Percentiles rank a stretch among this genome's conserved stretches.
phyloP scores from a whole-genome alignment of 2,888 invertebrate species.

The Lycocerus yunnanus region DNA sequence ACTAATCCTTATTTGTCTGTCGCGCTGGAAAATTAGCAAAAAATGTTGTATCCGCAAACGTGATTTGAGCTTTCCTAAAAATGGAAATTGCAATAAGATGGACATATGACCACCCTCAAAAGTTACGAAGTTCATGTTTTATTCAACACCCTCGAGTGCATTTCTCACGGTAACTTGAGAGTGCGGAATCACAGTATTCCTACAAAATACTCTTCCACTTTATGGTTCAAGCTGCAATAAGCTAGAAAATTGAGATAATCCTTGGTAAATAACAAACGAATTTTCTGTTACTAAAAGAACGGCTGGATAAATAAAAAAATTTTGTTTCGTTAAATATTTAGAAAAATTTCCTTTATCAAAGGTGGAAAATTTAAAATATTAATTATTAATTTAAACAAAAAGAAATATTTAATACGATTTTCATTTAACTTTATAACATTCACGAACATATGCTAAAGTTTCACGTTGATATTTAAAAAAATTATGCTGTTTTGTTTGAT shows the following conservation, averaged over 20 bases:
- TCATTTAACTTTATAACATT: conserved; percentile 24
- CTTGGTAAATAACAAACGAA: conserved; percentile 10
- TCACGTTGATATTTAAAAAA: conserved; percentile 26
- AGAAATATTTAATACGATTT: conserved; percentile 18
- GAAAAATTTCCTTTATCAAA: not conserved
- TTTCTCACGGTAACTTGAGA: conserved; percentile 37
- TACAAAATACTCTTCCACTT: conserved; percentile 23
- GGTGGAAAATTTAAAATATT: not conserved
- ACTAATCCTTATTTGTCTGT: not conserved
- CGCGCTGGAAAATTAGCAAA: not conserved
- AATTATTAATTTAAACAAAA: conserved; percentile 9
- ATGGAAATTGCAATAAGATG: conserved; percentile 24
- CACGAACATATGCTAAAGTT: conserved; percentile 24
- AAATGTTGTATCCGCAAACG: not conserved
- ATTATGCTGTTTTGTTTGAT: conserved; percentile 31
- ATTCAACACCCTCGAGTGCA: conserved; percentile 41
- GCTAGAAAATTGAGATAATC: conserved; percentile 19
- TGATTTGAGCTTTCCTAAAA: not conserved
- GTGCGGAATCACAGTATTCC: conserved; percentile 27
- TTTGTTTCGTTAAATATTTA: not conserved
- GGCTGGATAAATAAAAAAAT: not conserved
- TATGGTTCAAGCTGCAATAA: conserved; percentile 19
- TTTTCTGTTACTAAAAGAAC: not conserved
- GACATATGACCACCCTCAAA: conserved; percentile 27
- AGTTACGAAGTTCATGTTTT: conserved; percentile 34